Evolutionary conservation across 2,113 vertebrate genomes (phyloP), one percentile per base, ranked within the genome.

Genomic region (Camelus bactrianus): DNA sequence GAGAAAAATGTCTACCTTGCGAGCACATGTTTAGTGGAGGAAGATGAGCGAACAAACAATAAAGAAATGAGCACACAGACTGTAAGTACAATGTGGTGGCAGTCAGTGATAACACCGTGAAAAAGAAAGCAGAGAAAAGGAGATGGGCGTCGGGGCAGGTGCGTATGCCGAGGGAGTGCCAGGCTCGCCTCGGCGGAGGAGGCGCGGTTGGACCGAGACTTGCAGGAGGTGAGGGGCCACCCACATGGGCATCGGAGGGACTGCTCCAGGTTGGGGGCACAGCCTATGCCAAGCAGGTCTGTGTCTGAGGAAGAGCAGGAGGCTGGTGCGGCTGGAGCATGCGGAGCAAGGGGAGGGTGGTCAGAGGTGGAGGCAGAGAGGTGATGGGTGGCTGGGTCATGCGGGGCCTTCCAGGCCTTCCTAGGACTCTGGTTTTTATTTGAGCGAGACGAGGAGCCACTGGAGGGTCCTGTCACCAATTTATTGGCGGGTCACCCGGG

Each of bases 391-490:
- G 19, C 4, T n/a, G 26, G 35, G 58, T 16, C 22, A 0, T 0
- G 28, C 11, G 0, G 42, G 73, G 69, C 12, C n/a, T 50, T 42
- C 82, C 1, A 19, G 70, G 65, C 65, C 46, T 28, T 20, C 6
- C 8, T 3, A 22, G 56, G 80, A n/a, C 46, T 54, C 76, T 2
- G 14, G 48, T 6, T 15, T n/a, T 30, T 13, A 32, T 17, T 9
- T 1, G 0, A 0, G 60, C 1, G 50, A 64, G 62, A 5, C 0
- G 5, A 54, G 35, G 50, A 32, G 30, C 30, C 35, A 1, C 0
- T 1, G 26, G 19, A 7, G 28, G 58, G 16, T 8, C 14, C 58
- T 24, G 24, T 24, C 42, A 65, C 69, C 8, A 38, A 46, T 64
- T 12, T 1, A 9, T 1, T 16, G 42, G 46, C 20, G n/a, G 26